phyloP scores from a whole-genome alignment of 2,113 vertebrate genomes.

The Menidia beryllina region DNA sequence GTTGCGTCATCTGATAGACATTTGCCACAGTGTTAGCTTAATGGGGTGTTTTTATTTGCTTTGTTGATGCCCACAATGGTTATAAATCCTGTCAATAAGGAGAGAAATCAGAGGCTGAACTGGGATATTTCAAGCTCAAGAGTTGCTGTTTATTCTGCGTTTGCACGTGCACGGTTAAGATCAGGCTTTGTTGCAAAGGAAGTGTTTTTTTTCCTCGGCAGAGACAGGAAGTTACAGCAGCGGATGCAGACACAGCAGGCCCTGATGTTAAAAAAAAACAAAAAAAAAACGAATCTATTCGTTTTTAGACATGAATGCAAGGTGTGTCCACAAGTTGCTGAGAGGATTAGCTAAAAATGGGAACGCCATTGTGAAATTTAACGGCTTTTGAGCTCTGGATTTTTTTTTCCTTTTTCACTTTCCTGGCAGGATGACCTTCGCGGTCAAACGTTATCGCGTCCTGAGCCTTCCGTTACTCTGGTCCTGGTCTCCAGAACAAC shows the following conservation, averaged over 20 bases:
- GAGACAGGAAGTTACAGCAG: slow-evolving; percentile 31
- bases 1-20: background rate
- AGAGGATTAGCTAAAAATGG: background rate
- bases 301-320: background rate
- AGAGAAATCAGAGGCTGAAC: background rate
- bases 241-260: background rate
- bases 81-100: slow-evolving; percentile 1
- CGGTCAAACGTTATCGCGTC: background rate
- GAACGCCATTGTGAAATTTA: background rate
- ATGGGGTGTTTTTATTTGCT: too few species aligned
- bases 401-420: background rate
- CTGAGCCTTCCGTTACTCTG: slow-evolving; percentile 8
- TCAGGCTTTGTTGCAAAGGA: background rate
- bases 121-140: background rate
- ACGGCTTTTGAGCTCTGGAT: background rate
- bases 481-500: slow-evolving; percentile 6
- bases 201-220: slow-evolving; percentile 1
- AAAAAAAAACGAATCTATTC: background rate
- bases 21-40: background rate
- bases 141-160: background rate
- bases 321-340: background rate
- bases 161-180: background rate
- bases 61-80: background rate
- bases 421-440: background rate
- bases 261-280: background rate